These are phyloP conservation scores for Eidolon dupreanum DNA, from an alignment of 2,797 vertebrate species.

Conservation along the genomic window DNA sequence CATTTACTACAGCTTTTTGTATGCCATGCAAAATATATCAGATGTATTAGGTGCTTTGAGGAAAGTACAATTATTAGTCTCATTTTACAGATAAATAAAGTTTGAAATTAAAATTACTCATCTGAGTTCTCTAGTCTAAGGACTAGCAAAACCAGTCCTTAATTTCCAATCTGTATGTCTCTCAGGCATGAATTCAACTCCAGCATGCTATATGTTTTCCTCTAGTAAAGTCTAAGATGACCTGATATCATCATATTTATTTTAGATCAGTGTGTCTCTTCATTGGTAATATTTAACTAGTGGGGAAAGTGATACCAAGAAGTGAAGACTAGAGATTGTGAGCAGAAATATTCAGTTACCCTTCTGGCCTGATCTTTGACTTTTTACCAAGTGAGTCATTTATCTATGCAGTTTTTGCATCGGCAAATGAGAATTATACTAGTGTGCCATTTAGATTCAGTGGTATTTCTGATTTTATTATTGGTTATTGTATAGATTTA, in stretches of 20 bases:
- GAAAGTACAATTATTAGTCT: neutral
- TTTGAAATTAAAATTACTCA: neutral
- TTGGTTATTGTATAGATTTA: neutral
- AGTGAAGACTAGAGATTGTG: neutral
- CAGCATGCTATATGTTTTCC: neutral
- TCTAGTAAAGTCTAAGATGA: neutral
- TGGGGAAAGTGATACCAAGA: neutral
- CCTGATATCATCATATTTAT: neutral
- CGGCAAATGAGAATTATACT: constrained; percentile 24
- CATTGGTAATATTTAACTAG: neutral
- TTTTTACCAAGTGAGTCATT: neutral
- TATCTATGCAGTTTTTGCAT: neutral
- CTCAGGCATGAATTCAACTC: neutral
- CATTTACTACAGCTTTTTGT: constrained; percentile 21
- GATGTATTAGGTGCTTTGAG: neutral
- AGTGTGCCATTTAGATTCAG: neutral
- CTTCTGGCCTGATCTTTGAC: neutral
- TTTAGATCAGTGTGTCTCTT: neutral
- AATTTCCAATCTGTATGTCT: neutral
- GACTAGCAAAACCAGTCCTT: neutral
- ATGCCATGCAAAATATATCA: neutral
- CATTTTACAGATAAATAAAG: constrained; percentile 15
- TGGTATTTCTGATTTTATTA: neutral
- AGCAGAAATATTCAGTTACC: neutral
- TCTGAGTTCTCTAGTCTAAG: neutral